Evolutionary conservation across 2,888 invertebrate species (phyloP).

Genomic region (Cantharis rustica): DNA sequence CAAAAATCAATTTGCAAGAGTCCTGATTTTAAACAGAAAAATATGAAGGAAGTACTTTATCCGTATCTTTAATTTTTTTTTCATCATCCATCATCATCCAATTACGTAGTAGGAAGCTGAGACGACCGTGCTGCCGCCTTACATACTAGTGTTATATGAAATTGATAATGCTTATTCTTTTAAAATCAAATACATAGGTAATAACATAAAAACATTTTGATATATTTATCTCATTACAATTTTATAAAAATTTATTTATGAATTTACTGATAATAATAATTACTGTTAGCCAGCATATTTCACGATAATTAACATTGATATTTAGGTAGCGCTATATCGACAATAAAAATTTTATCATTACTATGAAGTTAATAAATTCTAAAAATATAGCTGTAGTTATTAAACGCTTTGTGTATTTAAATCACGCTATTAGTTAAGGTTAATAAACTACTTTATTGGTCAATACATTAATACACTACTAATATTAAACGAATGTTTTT

Average conservation of each 20-base stretch:
- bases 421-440: not conserved
- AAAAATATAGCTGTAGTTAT: not conserved
- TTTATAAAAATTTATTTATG: not conserved
- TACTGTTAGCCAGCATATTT: not conserved
- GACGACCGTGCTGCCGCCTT: no score
- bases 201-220: not conserved
- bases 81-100: no score
- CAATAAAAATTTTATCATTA: not conserved
- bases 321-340: not conserved
- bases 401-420: not conserved
- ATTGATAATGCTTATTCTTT: no score
- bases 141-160: no score
- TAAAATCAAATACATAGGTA: no score
- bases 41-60: no score
- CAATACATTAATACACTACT: not conserved
- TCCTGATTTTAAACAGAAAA: no score
- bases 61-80: no score
- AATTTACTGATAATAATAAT: not conserved
- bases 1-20: no score
- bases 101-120: no score
- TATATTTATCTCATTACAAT: not conserved
- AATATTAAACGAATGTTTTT: not conserved
- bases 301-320: not conserved
- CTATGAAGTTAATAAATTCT: not conserved
- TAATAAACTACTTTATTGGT: not conserved